These are phyloP conservation scores for Daphoenositta chrysoptera DNA, from an alignment of 2,113 vertebrate species.

Conservation along the genomic window DNA sequence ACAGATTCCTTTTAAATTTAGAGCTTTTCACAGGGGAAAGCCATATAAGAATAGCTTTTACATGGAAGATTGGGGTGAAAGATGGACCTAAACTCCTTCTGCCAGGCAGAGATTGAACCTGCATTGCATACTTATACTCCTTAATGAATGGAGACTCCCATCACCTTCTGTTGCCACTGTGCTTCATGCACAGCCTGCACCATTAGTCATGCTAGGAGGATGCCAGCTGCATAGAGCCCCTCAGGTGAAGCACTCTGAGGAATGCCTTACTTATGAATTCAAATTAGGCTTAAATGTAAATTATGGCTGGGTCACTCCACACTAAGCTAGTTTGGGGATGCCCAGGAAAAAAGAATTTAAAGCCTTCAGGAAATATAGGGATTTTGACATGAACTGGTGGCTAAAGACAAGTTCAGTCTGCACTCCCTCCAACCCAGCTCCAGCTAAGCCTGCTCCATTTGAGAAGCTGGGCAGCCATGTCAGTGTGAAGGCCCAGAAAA, in stretches of 20 bases:
- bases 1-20: neutral
- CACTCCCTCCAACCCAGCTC: neutral
- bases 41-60: neutral
- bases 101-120: neutral
- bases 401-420: neutral
- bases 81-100: neutral
- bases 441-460: neutral
- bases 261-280: conserved; percentile 30
- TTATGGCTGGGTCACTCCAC: neutral
- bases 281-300: conserved; percentile 21
- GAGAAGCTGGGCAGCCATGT: neutral
- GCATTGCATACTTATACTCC: neutral
- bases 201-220: neutral
- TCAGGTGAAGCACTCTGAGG: conserved; percentile 41
- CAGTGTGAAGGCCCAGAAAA: neutral
- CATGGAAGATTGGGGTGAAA: neutral
- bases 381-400: neutral
- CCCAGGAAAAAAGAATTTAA: neutral
- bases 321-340: neutral
- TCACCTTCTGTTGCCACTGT: neutral
- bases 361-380: neutral
- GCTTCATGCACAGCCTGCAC: neutral
- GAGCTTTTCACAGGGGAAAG: neutral
- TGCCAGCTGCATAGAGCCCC: conserved; percentile 27
- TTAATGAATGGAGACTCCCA: neutral